Evolutionary conservation across 2,888 invertebrate species (phyloP), one percentile per base, ranked within the genome.

Genomic region (Hypercompe scribonia): DNA sequence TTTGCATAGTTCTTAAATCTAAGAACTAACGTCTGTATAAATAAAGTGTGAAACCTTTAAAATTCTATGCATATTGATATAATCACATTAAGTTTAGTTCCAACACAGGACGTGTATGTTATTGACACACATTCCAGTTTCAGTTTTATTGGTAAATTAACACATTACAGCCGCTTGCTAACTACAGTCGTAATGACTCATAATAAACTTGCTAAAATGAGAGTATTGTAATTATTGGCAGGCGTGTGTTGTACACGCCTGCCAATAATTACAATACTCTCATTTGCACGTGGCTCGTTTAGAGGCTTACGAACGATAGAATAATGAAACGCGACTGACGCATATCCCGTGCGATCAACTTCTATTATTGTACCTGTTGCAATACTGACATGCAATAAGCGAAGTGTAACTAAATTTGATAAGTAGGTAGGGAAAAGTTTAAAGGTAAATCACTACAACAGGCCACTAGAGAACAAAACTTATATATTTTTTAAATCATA

Each of bases 101-200:
- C 13, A 28, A 58, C 58, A 58, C 58, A 28, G 13, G 28, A 15
- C 13, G n/a, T 28, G 28, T 58, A 13, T 28, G 58, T 58, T 58
- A 58, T 58, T 58, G 58, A 58, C 58, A 28, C 15, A 58, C 58
- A 58, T 58, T 58, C 50, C 28, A 58, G 58, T 28, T 58, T 58
- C 28, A 58, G 28, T 58, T 58, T 67, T 69, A 66, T 65, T 21
- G 68, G 15, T 70, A 31, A 64, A 65, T 65, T 24, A 34, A 36
- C 46, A 24, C 28, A 28, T 58, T 65, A 70, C 61, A 70, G 65
- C 63, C 34, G 54, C 33, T 70, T 70, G 64, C 70, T 70, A 70
- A 70, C 46, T 70, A 68, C 66, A 64, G 33, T 54, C n/a, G 50
- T 34, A 69, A 69, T 70, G 64, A 64, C 33, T 70, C 70, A 70